Base-by-base conservation (phyloP, 1,140 invertebrate genomes). In the Stenopsyche tienmushanensis region DNA sequence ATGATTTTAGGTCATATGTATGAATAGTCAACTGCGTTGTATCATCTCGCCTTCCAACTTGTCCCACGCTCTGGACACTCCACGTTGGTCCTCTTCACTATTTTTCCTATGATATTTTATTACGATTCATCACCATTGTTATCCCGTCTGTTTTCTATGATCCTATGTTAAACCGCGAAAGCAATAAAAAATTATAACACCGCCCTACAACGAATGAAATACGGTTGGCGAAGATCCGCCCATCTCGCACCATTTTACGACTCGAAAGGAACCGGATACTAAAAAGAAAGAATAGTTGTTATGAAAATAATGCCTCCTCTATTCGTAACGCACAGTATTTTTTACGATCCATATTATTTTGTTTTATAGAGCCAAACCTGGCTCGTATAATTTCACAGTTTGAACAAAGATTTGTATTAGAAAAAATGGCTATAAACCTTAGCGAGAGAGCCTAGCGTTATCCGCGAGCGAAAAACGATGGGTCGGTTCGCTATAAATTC, bases 211-310 rank as follows among this genome's bases (percentile, higher is more conserved):
- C 58, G 59, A 69, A 69, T 69, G 53, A 69, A 69, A 69, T 69
- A 69, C 52, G 54, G 29, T 41, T 17, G 26, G 15, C 2, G 17
- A 49, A 69, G 52, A 54, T 69, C 58, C 67, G 63, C 67, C 67
- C 67, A 65, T 69, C 62, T 54, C 52, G 47, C 39, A 18, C 20
- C 39, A 42, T 50, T 69, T 69, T 69, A 69, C 60, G 67, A 69
- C 67, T 60, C 34, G 8, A 42, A 44, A 69, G 67, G 59, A 69
- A 65, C 67, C 59, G 67, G 64, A 69, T 69, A 65, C 58, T 53
- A 63, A 69, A 68, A 62, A 58, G 57, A 69, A 58, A 53, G 64
- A 63, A 69, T 66, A 65, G 59, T 69, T 58, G 58, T 66, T 62
- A 62, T 42, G 63, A 69, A 65, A 65, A 69, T 69, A 69, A 65